phyloP scores from a whole-genome alignment of 2,113 vertebrate species.

The Typhlomys cinereus region DNA sequence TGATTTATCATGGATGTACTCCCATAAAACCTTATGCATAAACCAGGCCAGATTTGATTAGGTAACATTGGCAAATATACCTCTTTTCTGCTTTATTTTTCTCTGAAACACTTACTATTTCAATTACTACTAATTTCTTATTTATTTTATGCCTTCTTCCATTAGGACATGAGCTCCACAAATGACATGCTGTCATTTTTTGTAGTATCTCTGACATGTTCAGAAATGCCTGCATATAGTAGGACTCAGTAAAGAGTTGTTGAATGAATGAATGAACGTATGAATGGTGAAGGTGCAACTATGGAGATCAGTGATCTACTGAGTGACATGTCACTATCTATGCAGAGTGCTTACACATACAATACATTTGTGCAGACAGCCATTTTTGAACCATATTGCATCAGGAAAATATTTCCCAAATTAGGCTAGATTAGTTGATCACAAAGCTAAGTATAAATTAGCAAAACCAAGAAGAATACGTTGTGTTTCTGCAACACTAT shows the following conservation, averaged over 20 bases:
- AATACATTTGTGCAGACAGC: not conserved
- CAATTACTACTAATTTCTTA: not conserved
- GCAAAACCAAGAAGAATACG: constrained; percentile 10
- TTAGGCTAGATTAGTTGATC: not conserved
- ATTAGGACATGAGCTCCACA: not conserved
- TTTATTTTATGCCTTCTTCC: not conserved
- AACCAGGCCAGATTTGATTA: not conserved
- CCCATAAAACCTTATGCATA: not conserved
- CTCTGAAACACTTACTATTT: not conserved
- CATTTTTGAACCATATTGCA: not conserved
- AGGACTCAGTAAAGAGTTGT: not conserved
- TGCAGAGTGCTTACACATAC: not conserved
- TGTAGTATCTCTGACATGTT: not conserved
- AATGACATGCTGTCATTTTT: not conserved
- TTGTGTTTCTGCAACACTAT: not conserved
- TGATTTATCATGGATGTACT: not conserved
- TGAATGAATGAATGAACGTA: not conserved
- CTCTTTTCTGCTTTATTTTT: not conserved
- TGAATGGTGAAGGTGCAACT: not conserved
- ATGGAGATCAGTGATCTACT: not conserved
- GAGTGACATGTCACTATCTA: not conserved
- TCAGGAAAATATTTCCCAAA: not conserved
- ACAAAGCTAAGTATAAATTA: not conserved
- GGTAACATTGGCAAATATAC: not conserved
- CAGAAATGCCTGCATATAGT: not conserved